phyloP scores from a whole-genome alignment of 2,888 invertebrate species.

The Luperina testacea region DNA sequence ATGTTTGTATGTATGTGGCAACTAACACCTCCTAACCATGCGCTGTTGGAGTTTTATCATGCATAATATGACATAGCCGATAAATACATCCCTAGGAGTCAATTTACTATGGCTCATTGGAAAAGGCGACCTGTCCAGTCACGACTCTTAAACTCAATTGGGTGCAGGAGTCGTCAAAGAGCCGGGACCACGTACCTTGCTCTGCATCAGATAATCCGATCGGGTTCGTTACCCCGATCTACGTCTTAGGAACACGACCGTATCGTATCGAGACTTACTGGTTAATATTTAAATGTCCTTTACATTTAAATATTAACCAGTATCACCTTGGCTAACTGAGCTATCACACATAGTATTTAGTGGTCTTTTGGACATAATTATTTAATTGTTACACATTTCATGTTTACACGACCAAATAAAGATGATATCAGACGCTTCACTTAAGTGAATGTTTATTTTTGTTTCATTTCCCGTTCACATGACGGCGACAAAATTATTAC shows the following conservation, averaged over 20 bases:
- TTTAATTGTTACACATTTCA: not conserved
- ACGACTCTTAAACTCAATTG: conserved; percentile 44
- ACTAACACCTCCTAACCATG: not conserved
- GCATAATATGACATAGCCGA: not conserved
- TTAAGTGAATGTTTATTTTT: not conserved
- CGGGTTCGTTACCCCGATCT: conserved; percentile 32
- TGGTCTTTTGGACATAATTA: not conserved
- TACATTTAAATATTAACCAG: no score
- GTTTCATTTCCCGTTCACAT: not conserved
- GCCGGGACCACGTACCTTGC: not conserved
- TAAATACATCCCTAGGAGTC: not conserved
- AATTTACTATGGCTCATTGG: conserved; percentile 1
- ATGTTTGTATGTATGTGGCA: no score
- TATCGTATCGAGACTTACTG: not conserved
- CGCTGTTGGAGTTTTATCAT: not conserved
- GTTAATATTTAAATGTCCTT: not conserved
- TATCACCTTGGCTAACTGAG: not conserved
- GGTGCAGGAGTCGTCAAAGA: conserved; percentile 36
- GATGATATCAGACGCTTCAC: not conserved
- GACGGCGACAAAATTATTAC: not conserved
- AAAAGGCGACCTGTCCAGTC: conserved; percentile 15
- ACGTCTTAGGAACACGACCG: conserved; percentile 15
- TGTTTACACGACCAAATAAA: no score
- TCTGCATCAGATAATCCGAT: conserved; percentile 47
- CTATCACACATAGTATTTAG: not conserved